Conservation (phyloP, 2,888 invertebrate species). For the Pyralis farinalis region DNA sequence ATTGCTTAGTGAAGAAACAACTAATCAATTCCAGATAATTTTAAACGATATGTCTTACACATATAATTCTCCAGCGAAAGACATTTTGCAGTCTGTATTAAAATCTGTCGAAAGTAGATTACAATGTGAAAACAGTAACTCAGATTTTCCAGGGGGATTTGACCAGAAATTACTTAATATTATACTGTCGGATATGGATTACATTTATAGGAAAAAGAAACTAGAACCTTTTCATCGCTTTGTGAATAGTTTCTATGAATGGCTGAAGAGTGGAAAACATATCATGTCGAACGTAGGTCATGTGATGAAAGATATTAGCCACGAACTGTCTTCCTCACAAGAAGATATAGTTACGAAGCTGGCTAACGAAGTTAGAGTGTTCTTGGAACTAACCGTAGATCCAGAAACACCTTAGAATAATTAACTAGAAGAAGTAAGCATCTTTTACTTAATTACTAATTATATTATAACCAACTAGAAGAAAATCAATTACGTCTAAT, state of each 20-base stretch:
- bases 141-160: constrained; percentile 24
- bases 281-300: constrained; percentile 27
- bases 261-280: constrained; percentile 27
- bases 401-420: constrained; percentile 22
- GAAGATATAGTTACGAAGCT: constrained; percentile 41
- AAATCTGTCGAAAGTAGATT: constrained; percentile 39
- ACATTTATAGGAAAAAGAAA: constrained; percentile 38
- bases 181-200: constrained; percentile 60
- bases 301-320: constrained; percentile 32
- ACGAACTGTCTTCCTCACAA: constrained; percentile 24
- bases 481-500: too few species aligned
- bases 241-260: constrained; percentile 33
- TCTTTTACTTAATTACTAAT: too few species aligned
- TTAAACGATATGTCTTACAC: constrained; percentile 50
- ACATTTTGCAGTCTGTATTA: constrained; percentile 36
- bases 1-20: constrained; percentile 21
- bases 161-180: constrained; percentile 44
- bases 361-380: constrained; percentile 45
- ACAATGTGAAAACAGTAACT: constrained; percentile 20
- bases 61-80: constrained; percentile 38
- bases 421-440: too few species aligned
- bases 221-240: constrained; percentile 41
- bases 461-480: too few species aligned
- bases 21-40: constrained; percentile 33
- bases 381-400: constrained; percentile 51